phyloP scores from a whole-genome alignment of 2,113 vertebrate species.

The Cryptoleucopteryx plumbea region DNA sequence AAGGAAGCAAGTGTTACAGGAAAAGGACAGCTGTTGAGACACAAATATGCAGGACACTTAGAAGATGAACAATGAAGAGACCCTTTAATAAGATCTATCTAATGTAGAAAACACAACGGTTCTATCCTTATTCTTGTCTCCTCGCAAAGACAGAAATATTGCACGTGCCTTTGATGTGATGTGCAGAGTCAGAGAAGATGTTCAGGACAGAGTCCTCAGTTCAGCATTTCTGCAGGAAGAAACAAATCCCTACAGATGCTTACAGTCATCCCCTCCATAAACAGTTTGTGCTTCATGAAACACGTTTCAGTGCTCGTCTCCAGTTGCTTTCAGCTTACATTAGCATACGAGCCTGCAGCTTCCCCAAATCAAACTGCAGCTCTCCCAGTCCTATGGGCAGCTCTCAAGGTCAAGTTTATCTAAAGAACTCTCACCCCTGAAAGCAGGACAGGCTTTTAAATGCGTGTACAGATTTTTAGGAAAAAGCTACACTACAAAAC shows the following conservation, averaged over 20 bases:
- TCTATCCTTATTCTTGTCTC: background rate
- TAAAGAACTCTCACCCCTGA: background rate
- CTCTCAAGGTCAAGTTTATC: background rate
- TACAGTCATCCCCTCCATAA: background rate
- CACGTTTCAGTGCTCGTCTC: background rate
- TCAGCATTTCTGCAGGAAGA: background rate
- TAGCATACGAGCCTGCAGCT: background rate
- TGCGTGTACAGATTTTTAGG: background rate
- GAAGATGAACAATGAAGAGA: background rate
- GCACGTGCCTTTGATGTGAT: background rate
- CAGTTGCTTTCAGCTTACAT: background rate
- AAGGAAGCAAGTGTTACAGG: background rate
- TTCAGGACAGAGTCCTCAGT: background rate
- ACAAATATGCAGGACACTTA: background rate
- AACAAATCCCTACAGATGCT: background rate
- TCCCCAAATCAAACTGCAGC: background rate
- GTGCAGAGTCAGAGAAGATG: background rate
- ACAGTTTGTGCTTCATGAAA: background rate
- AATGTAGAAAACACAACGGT: background rate
- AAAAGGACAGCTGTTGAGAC: background rate
- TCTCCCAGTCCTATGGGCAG: background rate
- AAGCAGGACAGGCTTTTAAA: background rate
- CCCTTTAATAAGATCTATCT: background rate
- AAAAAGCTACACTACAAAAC: background rate
- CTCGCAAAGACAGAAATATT: background rate